Base-by-base conservation (phyloP, 2,888 invertebrate genomes). In the Crematogaster levior region DNA sequence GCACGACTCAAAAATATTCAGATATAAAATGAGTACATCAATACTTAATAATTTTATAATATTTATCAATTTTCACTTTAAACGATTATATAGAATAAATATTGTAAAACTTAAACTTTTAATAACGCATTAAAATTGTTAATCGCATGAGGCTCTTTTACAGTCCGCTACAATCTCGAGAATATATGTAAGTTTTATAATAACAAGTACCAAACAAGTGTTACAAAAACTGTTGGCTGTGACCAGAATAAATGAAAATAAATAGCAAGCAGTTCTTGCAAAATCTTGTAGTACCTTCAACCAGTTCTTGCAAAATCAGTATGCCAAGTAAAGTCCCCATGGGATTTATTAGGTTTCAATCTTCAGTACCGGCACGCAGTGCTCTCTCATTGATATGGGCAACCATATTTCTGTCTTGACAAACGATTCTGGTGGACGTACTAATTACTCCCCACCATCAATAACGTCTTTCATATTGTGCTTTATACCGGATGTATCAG, bases 361-460 rank as follows among this genome's bases (percentile, higher is more conserved):
- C 63, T 56, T 77, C 43, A 43, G 27, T 74, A 77, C 86, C 85
- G 75, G 61, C 72, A 83, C 83, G 79, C 65, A 21, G 61, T 80
- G 18, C 60, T 68, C 65, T 43, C 83, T 75, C 83, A 63, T 86
- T 80, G 83, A 80, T 68, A 80, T 79, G 81, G 66, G 60, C 79
- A 65, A 73, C 72, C 74, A 61, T 65, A 82, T 81, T 77, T 65
- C 74, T 34, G 58, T 83, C 84, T 83, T 85, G 83, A 82, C 82
- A 77, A 61, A 56, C 80, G 65, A 73, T 77, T 84, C 82, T 61
- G 82, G 81, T 73, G 70, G 82, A 81, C 84, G 82, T 84, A 89
- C 87, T 88, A 89, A 89, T 89, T 89, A 86, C 83, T 88, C 82
- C 70, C 86, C 81, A 70, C 85, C 79, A 56, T 89, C 82, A 80